Base-by-base conservation (phyloP, 2,888 invertebrate genomes). In the Mimas tiliae region DNA sequence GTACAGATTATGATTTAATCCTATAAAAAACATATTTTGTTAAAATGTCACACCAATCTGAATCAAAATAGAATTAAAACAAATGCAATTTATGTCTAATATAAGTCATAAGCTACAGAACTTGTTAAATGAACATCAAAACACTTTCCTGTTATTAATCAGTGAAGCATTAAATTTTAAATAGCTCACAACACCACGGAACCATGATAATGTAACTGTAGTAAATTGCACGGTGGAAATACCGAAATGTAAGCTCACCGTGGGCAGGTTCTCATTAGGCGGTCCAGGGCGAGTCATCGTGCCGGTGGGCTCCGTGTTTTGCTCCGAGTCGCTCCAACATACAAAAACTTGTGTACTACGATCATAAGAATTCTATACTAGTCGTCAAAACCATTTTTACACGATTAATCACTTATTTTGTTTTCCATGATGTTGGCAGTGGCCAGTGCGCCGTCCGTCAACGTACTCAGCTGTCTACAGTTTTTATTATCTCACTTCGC, bases 261-360 rank as follows among this genome's bases (percentile, higher is more conserved):
- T 96, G 71, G 96, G 95, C 77, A 96, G 90, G 84, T 96, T 96
- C 78, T 96, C 96, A 82, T 95, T 96, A 62, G 96, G 96, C 74
- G 96, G 96, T 75, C 96, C 95, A 67, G 96, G 93, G 48, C 94
- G 90, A 72, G 94, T 94, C 94, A 94, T 94, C 68, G 70, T 79
- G 68, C 42, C 71, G 66, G 4, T 27, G 63, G 65, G 67, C 65
- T 68, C 68, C 70, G 69, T 68, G 71, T 1, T 3, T 65, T 70
- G 74, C 74, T 75, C 73, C 77, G 71, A 4, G 4, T 65, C 70
- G 74, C 74, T 75, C 73, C 77, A 52, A 62, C 33, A 42, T 16
- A 62, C 45, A 67, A 64, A 65, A 38, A 45, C 53, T 65, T 69
- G 55, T 67, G 67, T 73, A 72, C 70, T 80, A 6, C 7, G 77